Evolutionary conservation across 2,888 invertebrate genomes (phyloP).

Genomic region (Ormyrus labotus): DNA sequence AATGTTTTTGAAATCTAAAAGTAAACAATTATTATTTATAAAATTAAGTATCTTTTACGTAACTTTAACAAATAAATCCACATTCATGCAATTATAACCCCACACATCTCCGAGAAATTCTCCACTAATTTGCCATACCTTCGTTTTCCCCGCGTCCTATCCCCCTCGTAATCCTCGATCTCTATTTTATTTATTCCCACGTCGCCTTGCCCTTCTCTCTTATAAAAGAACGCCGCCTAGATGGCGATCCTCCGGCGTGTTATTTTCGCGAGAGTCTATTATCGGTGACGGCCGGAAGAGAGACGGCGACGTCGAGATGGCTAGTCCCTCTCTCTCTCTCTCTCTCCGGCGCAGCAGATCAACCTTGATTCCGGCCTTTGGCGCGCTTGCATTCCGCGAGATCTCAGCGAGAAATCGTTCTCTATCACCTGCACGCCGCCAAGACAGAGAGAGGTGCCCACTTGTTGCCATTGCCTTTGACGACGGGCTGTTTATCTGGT

Average conservation of each 20-base stretch:
- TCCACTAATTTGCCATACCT: too few species aligned
- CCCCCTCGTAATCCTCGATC: not conserved
- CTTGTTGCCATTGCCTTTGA: constrained; percentile 42
- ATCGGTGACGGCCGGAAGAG: not conserved
- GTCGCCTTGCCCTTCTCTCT: too few species aligned
- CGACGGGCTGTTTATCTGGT: not conserved
- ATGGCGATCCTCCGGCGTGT: not conserved
- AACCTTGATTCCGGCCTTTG: constrained; percentile 42
- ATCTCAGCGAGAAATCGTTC: constrained; percentile 56
- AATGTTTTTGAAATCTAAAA: too few species aligned
- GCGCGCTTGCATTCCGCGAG: constrained; percentile 45
- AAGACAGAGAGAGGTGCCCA: constrained; percentile 31
- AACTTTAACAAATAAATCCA: too few species aligned
- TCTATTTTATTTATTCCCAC: not conserved
- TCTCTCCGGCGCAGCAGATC: not conserved
- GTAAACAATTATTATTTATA: too few species aligned
- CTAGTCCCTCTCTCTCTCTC: constrained; percentile 9
- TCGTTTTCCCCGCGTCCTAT: not conserved
- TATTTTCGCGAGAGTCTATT: constrained; percentile 22
- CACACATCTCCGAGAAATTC: too few species aligned
- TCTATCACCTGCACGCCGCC: constrained; percentile 27
- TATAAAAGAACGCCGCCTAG: not conserved
- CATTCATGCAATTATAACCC: too few species aligned
- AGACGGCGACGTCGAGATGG: constrained; percentile 8
- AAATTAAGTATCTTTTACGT: too few species aligned